Conservation (phyloP, 1,140 invertebrate genomes). For the Pogonus chalceus region DNA sequence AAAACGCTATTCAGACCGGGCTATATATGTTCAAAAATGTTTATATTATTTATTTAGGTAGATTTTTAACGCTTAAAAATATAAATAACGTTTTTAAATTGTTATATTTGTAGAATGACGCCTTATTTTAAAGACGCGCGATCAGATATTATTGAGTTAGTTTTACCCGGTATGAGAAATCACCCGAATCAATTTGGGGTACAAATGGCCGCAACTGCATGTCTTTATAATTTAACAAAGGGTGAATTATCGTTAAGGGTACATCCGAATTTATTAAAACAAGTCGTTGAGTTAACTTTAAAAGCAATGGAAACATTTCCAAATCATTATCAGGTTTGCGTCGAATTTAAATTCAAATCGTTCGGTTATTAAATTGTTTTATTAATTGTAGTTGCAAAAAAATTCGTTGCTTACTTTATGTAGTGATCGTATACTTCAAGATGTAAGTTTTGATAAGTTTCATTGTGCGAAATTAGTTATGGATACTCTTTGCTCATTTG, state of each 20-base stretch:
- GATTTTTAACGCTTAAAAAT: not conserved
- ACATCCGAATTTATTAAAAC: slow-evolving; percentile 54
- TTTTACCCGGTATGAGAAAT: slow-evolving; percentile 57
- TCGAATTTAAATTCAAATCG: not conserved
- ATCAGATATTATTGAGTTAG: slow-evolving; percentile 58
- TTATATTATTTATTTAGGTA: slow-evolving; percentile 56
- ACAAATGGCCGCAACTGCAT: slow-evolving; percentile 74
- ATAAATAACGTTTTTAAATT: too few species aligned
- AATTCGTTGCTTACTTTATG: slow-evolving; percentile 68
- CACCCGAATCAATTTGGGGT: slow-evolving; percentile 57
- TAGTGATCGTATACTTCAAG: slow-evolving; percentile 68
- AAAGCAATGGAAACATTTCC: slow-evolving; percentile 65
- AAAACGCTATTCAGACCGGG: slow-evolving; percentile 48
- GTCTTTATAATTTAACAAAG: slow-evolving; percentile 70
- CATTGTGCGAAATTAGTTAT: slow-evolving; percentile 65
- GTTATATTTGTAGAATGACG: slow-evolving; percentile 20
- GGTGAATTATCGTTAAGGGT: slow-evolving; percentile 54
- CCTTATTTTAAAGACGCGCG: slow-evolving; percentile 47
- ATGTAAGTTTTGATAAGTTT: slow-evolving; percentile 63
- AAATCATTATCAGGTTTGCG: slow-evolving; percentile 44
- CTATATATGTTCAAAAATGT: slow-evolving; percentile 59
- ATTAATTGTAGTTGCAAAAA: slow-evolving; percentile 55
- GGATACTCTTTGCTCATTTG: slow-evolving; percentile 62
- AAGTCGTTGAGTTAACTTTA: slow-evolving; percentile 59
- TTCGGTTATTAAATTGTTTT: not conserved